Conservation (phyloP, 2,888 invertebrate genomes). For the Seira musarum region DNA sequence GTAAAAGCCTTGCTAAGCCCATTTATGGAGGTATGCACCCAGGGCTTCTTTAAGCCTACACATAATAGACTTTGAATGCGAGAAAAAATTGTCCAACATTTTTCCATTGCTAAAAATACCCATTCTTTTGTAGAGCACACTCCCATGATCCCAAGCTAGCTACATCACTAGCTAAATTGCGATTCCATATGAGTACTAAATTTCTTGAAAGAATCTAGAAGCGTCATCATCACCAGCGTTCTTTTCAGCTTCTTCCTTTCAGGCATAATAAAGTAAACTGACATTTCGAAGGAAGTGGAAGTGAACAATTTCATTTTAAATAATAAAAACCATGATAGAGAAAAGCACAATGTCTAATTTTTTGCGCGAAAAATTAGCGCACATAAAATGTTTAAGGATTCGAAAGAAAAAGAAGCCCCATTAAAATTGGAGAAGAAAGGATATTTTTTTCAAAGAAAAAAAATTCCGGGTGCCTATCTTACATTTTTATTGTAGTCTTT, state of each 20-base stretch:
- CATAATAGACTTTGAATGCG: not conserved
- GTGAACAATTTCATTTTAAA: not conserved
- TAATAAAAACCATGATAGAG: not conserved
- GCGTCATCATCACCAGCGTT: too few relatives aligned
- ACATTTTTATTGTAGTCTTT: not conserved
- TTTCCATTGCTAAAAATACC: too few relatives aligned
- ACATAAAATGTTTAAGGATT: slow-evolving; percentile 1
- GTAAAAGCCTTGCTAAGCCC: not conserved
- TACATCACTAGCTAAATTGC: not conserved
- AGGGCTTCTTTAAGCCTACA: not conserved
- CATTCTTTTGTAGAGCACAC: too few relatives aligned
- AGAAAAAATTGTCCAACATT: too few relatives aligned
- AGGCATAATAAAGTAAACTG: too few relatives aligned
- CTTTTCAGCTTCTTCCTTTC: too few relatives aligned
- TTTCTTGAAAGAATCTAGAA: too few relatives aligned
- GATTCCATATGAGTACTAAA: too few relatives aligned
- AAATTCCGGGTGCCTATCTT: too few relatives aligned
- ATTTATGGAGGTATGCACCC: not conserved
- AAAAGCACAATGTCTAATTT: not conserved
- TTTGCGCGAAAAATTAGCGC: not conserved
- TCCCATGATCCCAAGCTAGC: too few relatives aligned
- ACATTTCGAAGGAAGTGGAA: too few relatives aligned
- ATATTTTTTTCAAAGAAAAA: not conserved
- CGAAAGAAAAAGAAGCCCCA: not conserved
- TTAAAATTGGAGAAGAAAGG: not conserved